Conservation (phyloP, 2,797 vertebrate genomes). For the Micropoecilia bifurca region DNA sequence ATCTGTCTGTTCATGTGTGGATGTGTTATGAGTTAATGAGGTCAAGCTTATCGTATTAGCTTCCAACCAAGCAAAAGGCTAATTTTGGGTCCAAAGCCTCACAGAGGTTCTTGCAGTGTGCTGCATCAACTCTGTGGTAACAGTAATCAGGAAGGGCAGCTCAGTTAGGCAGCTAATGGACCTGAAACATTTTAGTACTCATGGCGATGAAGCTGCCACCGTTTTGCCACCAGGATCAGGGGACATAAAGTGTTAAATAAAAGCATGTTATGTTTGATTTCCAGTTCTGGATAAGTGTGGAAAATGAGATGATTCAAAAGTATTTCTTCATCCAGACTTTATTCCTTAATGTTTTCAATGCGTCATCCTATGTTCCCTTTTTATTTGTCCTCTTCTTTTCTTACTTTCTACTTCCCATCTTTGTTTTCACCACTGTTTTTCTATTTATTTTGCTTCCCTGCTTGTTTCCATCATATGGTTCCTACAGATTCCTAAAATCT, state of each 20-base stretch:
- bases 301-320: neutral
- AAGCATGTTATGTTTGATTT: neutral
- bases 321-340: neutral
- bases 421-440: neutral
- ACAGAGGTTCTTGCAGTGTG: conserved; percentile 32
- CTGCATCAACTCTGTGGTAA: conserved; percentile 27
- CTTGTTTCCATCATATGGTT: neutral
- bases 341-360: neutral
- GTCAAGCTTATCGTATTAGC: conserved; percentile 61
- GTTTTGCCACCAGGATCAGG: neutral
- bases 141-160: conserved; percentile 49
- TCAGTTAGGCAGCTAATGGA: conserved; percentile 59
- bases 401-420: neutral
- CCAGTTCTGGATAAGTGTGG: neutral
- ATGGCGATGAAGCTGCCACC: conserved; percentile 12
- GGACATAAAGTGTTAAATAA: neutral
- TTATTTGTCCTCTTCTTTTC: neutral
- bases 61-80: conserved; percentile 46
- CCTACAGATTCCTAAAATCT: neutral
- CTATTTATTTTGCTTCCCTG: neutral
- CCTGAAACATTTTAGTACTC: conserved; percentile 47
- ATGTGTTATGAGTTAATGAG: conserved; percentile 68
- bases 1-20: conserved; percentile 37
- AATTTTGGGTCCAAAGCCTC: conserved; percentile 57
- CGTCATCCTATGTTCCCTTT: neutral